These are phyloP conservation scores for Ostrea denselamellosa DNA, from an alignment of 1,140 invertebrate genomes.

Conservation along the genomic window DNA sequence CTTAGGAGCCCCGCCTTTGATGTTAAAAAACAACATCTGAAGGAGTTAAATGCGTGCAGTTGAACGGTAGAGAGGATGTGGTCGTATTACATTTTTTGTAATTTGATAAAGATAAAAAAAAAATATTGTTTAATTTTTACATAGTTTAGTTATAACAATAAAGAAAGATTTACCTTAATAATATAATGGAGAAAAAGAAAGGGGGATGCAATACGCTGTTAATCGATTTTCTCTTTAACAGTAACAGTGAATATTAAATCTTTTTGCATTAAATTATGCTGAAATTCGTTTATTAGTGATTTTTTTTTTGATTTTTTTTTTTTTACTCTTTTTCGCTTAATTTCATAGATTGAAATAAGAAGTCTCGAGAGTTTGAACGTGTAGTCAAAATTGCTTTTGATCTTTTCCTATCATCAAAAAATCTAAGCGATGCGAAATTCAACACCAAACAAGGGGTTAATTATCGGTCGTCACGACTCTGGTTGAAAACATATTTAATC, in stretches of 20 bases:
- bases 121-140: slow-evolving; percentile 42
- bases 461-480: slow-evolving; percentile 23
- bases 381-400: slow-evolving; percentile 23
- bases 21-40: slow-evolving; percentile 64
- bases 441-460: slow-evolving; percentile 37
- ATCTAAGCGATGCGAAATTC: slow-evolving; percentile 37
- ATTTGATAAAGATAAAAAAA: slow-evolving; percentile 54
- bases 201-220: neutral
- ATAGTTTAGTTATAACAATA: neutral
- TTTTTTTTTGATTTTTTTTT: too few relatives aligned
- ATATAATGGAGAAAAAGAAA: neutral
- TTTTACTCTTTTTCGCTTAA: slow-evolving; percentile 2
- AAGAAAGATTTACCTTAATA: too few relatives aligned
- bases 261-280: slow-evolving; percentile 13
- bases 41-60: slow-evolving; percentile 61
- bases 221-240: slow-evolving; percentile 30
- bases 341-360: slow-evolving; percentile 18
- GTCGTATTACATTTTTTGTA: slow-evolving; percentile 54
- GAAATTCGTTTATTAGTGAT: slow-evolving; percentile 12
- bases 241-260: slow-evolving; percentile 11
- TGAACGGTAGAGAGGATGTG: slow-evolving; percentile 55
- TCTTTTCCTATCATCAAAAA: slow-evolving; percentile 38
- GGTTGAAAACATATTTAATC: slow-evolving; percentile 26
- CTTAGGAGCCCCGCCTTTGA: slow-evolving; percentile 65
- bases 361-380: slow-evolving; percentile 24